phyloP scores from a whole-genome alignment of 23 tunicate genomes.

The Trididemnum nubilum region DNA sequence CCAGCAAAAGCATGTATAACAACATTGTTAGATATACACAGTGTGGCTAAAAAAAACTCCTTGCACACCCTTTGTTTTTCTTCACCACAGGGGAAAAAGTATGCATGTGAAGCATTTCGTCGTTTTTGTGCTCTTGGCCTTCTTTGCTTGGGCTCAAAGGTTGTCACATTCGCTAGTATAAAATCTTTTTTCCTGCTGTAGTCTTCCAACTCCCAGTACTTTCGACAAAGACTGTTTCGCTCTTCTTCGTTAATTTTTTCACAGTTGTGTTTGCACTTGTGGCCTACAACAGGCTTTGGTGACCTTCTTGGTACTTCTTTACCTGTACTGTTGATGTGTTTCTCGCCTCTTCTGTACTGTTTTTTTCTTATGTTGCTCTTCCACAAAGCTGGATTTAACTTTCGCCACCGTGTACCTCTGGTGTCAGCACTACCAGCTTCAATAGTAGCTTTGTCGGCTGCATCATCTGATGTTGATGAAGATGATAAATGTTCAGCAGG shows the following conservation, averaged over 20 bases:
- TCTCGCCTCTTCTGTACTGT: neutral
- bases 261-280: neutral
- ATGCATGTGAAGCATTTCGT: neutral
- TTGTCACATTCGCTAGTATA: neutral
- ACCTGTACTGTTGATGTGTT: neutral
- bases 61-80: neutral
- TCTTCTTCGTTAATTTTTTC: no score
- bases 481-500: neutral
- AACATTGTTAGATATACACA: neutral
- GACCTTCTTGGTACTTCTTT: neutral
- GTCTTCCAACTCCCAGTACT: neutral
- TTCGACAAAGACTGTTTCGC: neutral
- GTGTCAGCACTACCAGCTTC: neutral
- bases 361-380: neutral
- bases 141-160: neutral
- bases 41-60: neutral
- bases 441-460: no score
- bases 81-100: neutral
- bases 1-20: neutral
- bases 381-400: neutral
- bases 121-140: neutral
- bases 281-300: neutral
- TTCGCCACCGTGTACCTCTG: constrained; percentile 1
- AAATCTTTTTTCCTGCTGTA: neutral
- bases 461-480: no score